phyloP scores from a whole-genome alignment of 2,113 vertebrate genomes.

The Trematocara stigmaticum region DNA sequence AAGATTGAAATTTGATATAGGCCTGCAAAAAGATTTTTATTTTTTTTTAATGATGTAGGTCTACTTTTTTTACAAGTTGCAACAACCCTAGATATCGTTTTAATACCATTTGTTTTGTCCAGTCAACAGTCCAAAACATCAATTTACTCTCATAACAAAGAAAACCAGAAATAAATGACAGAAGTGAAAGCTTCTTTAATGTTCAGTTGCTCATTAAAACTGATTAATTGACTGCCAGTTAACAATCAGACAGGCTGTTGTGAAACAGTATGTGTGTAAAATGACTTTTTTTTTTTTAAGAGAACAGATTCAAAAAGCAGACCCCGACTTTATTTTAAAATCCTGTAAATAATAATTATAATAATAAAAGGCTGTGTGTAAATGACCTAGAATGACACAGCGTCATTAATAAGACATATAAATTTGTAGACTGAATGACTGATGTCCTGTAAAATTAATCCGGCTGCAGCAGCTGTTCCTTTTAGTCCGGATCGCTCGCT shows the following conservation, averaged over 20 bases:
- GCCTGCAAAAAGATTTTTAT: not conserved
- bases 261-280: not conserved
- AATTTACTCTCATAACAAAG: not conserved
- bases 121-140: not conserved
- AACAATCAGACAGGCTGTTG: not conserved
- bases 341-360: no score
- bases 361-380: not conserved
- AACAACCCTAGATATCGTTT: not conserved
- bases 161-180: not conserved
- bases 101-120: not conserved
- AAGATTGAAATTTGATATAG: not conserved
- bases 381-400: not conserved
- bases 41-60: not conserved
- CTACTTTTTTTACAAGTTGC: not conserved
- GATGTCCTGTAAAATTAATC: conserved; percentile 4
- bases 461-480: not conserved
- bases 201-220: not conserved
- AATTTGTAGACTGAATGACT: not conserved
- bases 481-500: not conserved
- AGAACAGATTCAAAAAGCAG: not conserved
- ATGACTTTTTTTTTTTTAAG: not conserved
- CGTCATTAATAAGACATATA: not conserved
- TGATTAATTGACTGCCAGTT: no score
- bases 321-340: not conserved
- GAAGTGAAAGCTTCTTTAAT: not conserved